Conservation (phyloP, 92 coral and sea anemone genomes). For the Bergia puertoricense region DNA sequence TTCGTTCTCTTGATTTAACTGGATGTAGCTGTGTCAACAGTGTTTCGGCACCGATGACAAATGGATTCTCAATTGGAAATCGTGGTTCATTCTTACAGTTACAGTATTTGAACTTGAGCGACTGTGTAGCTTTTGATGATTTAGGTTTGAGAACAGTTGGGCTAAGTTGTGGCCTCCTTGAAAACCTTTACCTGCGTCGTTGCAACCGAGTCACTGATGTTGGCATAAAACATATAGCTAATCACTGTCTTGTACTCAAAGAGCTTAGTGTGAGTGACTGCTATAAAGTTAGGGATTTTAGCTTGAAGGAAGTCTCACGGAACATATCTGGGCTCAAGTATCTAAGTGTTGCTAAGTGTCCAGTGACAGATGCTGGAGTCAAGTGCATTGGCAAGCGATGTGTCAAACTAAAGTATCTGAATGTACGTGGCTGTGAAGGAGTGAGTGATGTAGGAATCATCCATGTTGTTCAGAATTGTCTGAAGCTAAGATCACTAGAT, state of each 20-base stretch:
- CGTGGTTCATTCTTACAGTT: slow-evolving; percentile 73
- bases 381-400: slow-evolving; percentile 95
- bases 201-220: slow-evolving; percentile 92
- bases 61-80: slow-evolving; percentile 82
- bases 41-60: slow-evolving; percentile 72
- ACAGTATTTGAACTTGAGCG: slow-evolving; percentile 88
- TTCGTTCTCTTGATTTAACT: slow-evolving; percentile 68
- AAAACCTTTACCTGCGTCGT: slow-evolving; percentile 84
- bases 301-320: slow-evolving; percentile 88
- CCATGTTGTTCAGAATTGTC: slow-evolving; percentile 92
- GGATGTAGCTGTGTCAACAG: slow-evolving; percentile 95
- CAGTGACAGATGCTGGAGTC: slow-evolving; percentile 93
- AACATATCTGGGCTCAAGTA: slow-evolving; percentile 77
- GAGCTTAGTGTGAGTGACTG: slow-evolving; percentile 98
- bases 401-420: slow-evolving; percentile 85
- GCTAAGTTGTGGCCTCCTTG: slow-evolving; percentile 81
- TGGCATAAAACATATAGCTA: slow-evolving; percentile 93
- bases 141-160: slow-evolving; percentile 88
- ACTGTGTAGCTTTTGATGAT: slow-evolving; percentile 99
- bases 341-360: slow-evolving; percentile 95
- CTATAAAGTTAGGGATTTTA: slow-evolving; percentile 91
- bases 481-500: slow-evolving; percentile 93
- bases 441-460: slow-evolving; percentile 88
- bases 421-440: slow-evolving; percentile 91
- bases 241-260: slow-evolving; percentile 75